phyloP scores from a whole-genome alignment of 2,888 invertebrate species.

The Exocentrus adspersus region DNA sequence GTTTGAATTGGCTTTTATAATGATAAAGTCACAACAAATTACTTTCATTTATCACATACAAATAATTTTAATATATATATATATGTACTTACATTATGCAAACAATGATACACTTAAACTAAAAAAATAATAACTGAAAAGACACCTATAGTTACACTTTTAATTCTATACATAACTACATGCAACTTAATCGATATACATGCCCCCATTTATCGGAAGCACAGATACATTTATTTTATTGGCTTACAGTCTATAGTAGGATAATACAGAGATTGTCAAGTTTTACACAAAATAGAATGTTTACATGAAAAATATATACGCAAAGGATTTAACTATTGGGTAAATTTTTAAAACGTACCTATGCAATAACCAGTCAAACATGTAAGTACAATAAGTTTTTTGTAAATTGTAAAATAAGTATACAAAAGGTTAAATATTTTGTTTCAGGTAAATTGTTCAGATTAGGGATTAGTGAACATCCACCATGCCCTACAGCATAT shows the following conservation, averaged over 20 bases:
- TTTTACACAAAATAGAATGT: constrained; percentile 35
- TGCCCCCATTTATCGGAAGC: constrained; percentile 5
- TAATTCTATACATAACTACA: constrained; percentile 14
- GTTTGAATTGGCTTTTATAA: constrained; percentile 2
- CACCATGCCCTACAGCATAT: too few species aligned
- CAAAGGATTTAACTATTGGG: background rate
- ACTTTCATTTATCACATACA: too few species aligned
- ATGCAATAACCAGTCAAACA: too few species aligned
- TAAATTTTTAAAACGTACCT: background rate
- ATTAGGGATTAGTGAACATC: too few species aligned
- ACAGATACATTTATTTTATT: constrained; percentile 22
- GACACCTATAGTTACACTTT: constrained; percentile 12
- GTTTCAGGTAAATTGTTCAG: too few species aligned
- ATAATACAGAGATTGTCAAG: constrained; percentile 47
- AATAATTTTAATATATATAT: too few species aligned
- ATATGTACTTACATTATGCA: too few species aligned
- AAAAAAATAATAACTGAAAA: constrained; percentile 11
- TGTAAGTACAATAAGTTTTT: too few species aligned
- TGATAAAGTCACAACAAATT: background rate
- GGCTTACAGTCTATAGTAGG: constrained; percentile 22
- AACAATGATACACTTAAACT: too few species aligned
- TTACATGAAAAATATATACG: background rate
- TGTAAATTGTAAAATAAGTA: too few species aligned
- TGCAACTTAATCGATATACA: constrained; percentile 5
- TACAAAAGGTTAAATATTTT: too few species aligned